Percentiles rank a stretch among this genome's conserved stretches.
Conservation (phyloP, 2,888 invertebrate species). For the Scaptodrosophila latifasciaeformis region DNA sequence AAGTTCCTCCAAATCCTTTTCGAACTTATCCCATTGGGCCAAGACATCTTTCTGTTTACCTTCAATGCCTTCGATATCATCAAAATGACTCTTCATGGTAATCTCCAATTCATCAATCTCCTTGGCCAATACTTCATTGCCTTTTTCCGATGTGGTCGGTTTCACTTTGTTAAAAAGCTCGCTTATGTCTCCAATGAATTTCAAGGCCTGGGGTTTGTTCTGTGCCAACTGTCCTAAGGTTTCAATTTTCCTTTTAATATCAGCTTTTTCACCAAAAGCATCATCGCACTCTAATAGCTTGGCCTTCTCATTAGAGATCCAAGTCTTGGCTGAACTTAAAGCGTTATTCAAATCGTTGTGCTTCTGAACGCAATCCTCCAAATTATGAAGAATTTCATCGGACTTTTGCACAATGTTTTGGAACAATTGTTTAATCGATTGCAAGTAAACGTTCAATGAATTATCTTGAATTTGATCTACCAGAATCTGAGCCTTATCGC, state of each 20-base stretch:
- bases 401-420: conserved; percentile 91
- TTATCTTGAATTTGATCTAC: conserved; percentile 94
- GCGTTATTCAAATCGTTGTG: conserved; percentile 87
- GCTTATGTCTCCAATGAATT: conserved; percentile 82
- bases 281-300: conserved; percentile 88
- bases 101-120: conserved; percentile 84
- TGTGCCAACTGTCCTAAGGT: conserved; percentile 80
- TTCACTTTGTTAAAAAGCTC: conserved; percentile 81
- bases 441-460: conserved; percentile 88
- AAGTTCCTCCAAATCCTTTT: conserved; percentile 85
- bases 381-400: conserved; percentile 87
- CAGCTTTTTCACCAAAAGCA: conserved; percentile 88
- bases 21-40: conserved; percentile 91
- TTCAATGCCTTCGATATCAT: conserved; percentile 81
- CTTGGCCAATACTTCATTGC: conserved; percentile 82
- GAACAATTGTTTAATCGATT: conserved; percentile 92
- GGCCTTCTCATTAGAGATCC: conserved; percentile 87
- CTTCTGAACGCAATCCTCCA: conserved; percentile 89
- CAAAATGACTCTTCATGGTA: conserved; percentile 81
- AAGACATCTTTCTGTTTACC: conserved; percentile 84
- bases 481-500: conserved; percentile 92
- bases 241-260: conserved; percentile 84
- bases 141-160: conserved; percentile 87
- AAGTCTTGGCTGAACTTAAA: conserved; percentile 86
- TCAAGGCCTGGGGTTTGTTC: conserved; percentile 80